These are phyloP conservation scores for Brachirus orientalis DNA, from an alignment of 2,113 vertebrate species.

Conservation along the genomic window DNA sequence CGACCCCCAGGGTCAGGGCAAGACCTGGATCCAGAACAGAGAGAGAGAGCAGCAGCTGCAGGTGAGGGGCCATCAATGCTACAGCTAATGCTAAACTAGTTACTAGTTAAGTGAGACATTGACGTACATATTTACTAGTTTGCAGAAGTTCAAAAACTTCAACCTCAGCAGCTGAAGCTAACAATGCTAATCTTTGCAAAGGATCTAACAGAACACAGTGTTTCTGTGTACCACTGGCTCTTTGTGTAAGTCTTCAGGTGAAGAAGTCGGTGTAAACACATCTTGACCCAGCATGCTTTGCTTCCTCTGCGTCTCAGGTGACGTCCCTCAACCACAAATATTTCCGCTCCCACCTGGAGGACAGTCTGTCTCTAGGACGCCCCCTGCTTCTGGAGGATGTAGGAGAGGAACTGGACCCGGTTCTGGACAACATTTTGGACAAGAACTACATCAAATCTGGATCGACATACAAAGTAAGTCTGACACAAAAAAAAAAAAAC, in stretches of 20 bases:
- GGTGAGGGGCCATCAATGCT: conserved; percentile 57
- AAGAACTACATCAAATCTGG: conserved; percentile 90
- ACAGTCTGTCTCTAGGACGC: conserved; percentile 83
- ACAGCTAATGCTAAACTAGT: too few relatives aligned
- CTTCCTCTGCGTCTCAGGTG: conserved; percentile 70
- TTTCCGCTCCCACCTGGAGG: conserved; percentile 86
- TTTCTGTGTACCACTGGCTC: too few relatives aligned
- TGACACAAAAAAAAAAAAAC: not conserved
- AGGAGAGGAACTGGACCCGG: conserved; percentile 88
- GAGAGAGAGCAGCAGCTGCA: conserved; percentile 85
- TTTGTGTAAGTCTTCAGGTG: too few relatives aligned
- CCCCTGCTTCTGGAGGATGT: conserved; percentile 88
- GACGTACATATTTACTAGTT: too few relatives aligned
- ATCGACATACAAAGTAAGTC: conserved; percentile 82
- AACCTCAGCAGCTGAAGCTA: too few relatives aligned
- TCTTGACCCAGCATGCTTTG: too few relatives aligned
- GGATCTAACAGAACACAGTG: too few relatives aligned
- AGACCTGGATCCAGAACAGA: conserved; percentile 88
- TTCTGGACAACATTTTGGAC: conserved; percentile 87
- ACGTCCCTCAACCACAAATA: conserved; percentile 87
- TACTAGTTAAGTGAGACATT: too few relatives aligned
- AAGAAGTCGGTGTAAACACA: too few relatives aligned
- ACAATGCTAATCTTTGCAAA: too few relatives aligned
- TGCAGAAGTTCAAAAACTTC: too few relatives aligned
- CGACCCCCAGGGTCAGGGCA: conserved; percentile 89